Base-by-base conservation (phyloP, 2,888 invertebrate species). In the Chouioia cunea region DNA sequence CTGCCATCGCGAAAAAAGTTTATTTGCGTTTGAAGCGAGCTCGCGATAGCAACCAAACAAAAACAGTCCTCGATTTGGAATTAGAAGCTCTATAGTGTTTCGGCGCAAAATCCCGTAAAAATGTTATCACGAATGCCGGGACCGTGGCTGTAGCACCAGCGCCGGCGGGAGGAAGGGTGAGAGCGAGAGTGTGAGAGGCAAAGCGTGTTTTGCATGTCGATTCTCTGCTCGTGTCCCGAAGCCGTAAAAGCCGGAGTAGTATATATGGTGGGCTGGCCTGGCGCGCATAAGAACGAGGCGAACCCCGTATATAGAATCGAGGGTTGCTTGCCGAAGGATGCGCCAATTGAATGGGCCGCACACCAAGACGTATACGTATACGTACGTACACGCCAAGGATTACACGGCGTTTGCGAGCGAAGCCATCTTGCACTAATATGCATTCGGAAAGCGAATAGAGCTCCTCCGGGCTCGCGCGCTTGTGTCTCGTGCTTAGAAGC, bases 171-270 rank as follows among this genome's bases (percentile, higher is more conserved):
- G 10, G 23, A 16, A 0, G 23, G 23, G 4, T 27, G 2, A 20
- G n/a, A 36, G n/a, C 10, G 36, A 6, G 6, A 36, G 36, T 10
- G 10, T 36, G 10, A n/a, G n/a, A n/a, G n/a, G 4, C 43, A 48
- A 43, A 6, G 56, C 57, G 36, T 58, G 63, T 57, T 69, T 63
- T 57, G 63, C 63, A 63, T 52, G 57, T 46, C 50, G 50, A 63
- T 63, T 48, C 43, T n/a, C 23, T 14, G n/a, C 3, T 56, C 54
- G 54, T 53, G 46, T 52, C 52, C 27, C 63, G 69, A 69, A 58
- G 69, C 63, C 57, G 22, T 63, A 69, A 56, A 69, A 63, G 62
- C 50, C 14, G n/a, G 8, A 36, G 36, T 36, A 36, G 36, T 36
- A 10, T 36, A 36, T 36, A 36, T n/a, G 4, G 59, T 16, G 44